Percentiles rank a stretch among this genome's conserved stretches.
Evolutionary conservation across 1,140 invertebrate species (phyloP).

Genomic region (Plodia interpunctella): DNA sequence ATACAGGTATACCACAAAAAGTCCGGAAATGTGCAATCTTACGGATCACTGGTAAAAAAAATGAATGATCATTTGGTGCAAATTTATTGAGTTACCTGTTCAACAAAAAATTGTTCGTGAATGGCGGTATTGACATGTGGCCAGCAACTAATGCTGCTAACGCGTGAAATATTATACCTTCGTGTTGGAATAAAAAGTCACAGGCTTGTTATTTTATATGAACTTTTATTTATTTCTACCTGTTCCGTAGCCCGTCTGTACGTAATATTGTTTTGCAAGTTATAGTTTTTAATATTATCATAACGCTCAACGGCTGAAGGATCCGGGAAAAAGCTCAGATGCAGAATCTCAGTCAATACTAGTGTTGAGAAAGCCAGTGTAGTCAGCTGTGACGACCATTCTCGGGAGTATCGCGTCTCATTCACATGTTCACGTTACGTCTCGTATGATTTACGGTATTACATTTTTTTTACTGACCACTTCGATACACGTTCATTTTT

Average conservation of each 20-base stretch:
- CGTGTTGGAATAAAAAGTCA: no score
- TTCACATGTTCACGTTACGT: neutral
- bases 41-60: conserved; percentile 55
- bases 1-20: conserved; percentile 19
- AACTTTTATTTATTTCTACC: neutral
- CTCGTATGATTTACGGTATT: neutral
- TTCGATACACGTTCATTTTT: neutral
- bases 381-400: neutral
- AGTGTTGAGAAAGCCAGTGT: neutral
- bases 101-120: conserved; percentile 36
- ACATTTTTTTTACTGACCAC: neutral
- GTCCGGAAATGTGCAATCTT: conserved; percentile 43
- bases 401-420: neutral
- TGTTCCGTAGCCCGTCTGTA: no score
- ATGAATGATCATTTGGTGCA: conserved; percentile 47
- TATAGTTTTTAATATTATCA: no score
- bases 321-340: no score
- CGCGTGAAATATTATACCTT: conserved; percentile 35
- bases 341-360: no score
- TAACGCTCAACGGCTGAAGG: no score
- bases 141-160: conserved; percentile 39
- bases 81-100: conserved; percentile 43
- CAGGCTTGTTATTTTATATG: no score
- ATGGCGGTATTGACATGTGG: conserved; percentile 54
- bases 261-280: no score